phyloP scores from a whole-genome alignment of 2,888 invertebrate species.

The Agapetus fuscipes region DNA sequence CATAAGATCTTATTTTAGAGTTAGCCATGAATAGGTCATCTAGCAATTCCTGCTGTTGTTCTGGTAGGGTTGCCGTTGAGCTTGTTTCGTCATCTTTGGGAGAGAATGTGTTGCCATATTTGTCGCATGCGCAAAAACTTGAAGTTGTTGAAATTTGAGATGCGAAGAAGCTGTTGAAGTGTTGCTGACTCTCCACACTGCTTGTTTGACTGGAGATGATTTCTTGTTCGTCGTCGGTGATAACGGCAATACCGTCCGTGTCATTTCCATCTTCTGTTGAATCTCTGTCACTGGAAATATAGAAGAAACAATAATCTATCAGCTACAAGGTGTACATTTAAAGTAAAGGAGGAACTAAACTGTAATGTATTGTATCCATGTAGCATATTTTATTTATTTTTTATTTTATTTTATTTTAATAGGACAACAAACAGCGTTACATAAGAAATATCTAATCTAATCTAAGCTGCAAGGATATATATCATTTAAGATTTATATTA shows the following conservation, averaged over 20 bases:
- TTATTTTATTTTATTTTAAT: too few relatives aligned
- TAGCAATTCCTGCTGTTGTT: constrained; percentile 19
- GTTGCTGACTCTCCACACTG: neutral
- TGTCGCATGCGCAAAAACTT: constrained; percentile 23
- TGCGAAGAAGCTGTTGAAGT: constrained; percentile 1
- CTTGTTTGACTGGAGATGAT: neutral
- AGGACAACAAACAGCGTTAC: too few relatives aligned
- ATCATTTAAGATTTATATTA: too few relatives aligned
- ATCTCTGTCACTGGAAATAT: too few relatives aligned
- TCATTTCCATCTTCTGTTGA: constrained; percentile 40
- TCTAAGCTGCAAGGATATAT: too few relatives aligned
- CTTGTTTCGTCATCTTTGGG: constrained; percentile 24
- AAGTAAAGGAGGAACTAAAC: too few relatives aligned
- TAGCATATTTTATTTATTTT: too few relatives aligned
- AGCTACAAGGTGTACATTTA: too few relatives aligned
- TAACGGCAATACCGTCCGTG: constrained; percentile 44
- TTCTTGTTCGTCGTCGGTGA: constrained; percentile 36
- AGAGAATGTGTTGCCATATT: constrained; percentile 22
- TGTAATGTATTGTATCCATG: too few relatives aligned
- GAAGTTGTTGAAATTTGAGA: constrained; percentile 20
- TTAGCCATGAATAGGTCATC: constrained; percentile 30
- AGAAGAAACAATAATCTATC: too few relatives aligned
- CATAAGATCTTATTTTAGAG: constrained; percentile 39
- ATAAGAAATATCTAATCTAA: too few relatives aligned
- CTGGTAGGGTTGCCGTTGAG: constrained; percentile 28